A percentile compares a stretch with the other conserved stretches of the same genome.
These are phyloP conservation scores for Steinernema scapterisci DNA, from an alignment of 2,888 invertebrate genomes.

Conservation along the genomic window DNA sequence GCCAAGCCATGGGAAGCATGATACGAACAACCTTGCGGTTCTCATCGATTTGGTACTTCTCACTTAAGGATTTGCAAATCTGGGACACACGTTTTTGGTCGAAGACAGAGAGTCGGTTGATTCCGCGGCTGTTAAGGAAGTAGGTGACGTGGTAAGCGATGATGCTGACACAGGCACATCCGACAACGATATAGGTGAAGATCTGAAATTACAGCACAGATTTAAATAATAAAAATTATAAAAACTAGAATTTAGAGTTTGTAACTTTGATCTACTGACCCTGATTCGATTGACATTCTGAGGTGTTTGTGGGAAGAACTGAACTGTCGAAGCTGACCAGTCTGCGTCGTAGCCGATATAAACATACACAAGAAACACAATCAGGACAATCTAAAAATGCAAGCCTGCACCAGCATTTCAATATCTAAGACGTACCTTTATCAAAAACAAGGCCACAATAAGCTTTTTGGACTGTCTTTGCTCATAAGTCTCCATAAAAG, in stretches of 20 bases:
- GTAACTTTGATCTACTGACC: not conserved
- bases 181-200: not conserved
- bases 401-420: not conserved
- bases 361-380: not conserved
- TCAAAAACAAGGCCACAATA: not conserved
- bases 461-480: not conserved
- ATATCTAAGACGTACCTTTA: not conserved
- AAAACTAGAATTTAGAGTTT: not conserved
- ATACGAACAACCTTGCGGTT: not conserved
- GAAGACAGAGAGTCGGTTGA: not conserved
- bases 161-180: not conserved
- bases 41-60: conserved; percentile 27
- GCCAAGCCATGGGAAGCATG: conserved; percentile 14
- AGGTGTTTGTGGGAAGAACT: not conserved
- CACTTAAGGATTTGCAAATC: not conserved
- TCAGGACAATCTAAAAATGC: not conserved
- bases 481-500: not conserved
- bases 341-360: conserved; percentile 19
- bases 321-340: not conserved
- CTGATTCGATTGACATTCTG: not conserved
- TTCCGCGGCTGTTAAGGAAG: conserved; percentile 9
- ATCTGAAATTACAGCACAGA: not conserved
- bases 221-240: not conserved
- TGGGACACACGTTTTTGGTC: conserved; percentile 12
- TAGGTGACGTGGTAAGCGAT: conserved; percentile 18